These are phyloP conservation scores for Gerosis bhagava DNA, from an alignment of 2,888 invertebrate genomes.

Conservation along the genomic window DNA sequence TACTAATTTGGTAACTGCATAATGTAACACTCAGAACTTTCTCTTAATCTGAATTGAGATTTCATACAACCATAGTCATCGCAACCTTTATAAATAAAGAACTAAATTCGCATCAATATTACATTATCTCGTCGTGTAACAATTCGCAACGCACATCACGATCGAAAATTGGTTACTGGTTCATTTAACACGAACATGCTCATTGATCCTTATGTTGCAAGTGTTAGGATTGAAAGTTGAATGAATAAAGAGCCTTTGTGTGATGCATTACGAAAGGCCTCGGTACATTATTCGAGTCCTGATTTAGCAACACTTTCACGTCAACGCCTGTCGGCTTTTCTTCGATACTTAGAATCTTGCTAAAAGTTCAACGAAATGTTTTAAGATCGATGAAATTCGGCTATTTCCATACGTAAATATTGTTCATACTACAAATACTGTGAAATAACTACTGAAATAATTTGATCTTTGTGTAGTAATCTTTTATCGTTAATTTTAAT, in stretches of 20 bases:
- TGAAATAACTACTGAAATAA: too few species aligned
- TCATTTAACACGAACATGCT: too few species aligned
- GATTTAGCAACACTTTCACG: constrained; percentile 25
- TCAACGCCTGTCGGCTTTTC: constrained; percentile 24
- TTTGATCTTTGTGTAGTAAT: too few species aligned
- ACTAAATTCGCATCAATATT: constrained; percentile 19
- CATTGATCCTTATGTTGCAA: background rate
- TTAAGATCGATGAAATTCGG: background rate
- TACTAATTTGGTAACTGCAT: too few species aligned
- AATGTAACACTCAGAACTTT: too few species aligned
- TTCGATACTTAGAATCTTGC: constrained; percentile 16
- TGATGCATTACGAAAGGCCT: constrained; percentile 13
- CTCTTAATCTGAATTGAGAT: too few species aligned
- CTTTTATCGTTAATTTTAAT: too few species aligned
- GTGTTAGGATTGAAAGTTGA: constrained; percentile 4
- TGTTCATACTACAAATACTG: too few species aligned
- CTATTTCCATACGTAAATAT: too few species aligned
- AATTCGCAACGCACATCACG: constrained; percentile 21
- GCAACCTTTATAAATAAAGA: constrained; percentile 15
- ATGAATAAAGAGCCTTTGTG: constrained; percentile 1
- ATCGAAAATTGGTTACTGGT: constrained; percentile 11
- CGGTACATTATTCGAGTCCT: constrained; percentile 15
- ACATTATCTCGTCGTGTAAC: constrained; percentile 23
- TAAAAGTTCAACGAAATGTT: constrained; percentile 13
- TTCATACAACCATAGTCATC: constrained; percentile 6